Conservation (phyloP, 2,888 invertebrate genomes). For the Ormyrus pomaceus region DNA sequence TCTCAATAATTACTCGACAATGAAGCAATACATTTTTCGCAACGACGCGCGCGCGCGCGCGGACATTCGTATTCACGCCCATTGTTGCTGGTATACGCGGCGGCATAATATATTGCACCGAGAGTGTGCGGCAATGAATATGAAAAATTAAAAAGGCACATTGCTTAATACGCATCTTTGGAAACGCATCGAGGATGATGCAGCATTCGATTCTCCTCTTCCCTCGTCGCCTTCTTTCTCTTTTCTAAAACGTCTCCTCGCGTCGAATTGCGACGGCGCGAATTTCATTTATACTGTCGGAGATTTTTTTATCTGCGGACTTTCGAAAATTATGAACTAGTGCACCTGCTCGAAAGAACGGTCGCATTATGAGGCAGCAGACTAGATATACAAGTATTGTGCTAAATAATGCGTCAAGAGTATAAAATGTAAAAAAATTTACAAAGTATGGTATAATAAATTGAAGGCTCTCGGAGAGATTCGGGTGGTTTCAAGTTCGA, state of each 20-base stretch:
- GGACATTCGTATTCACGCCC: not conserved
- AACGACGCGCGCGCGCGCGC: not conserved
- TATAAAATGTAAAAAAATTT: too few species aligned
- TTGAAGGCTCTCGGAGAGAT: too few species aligned
- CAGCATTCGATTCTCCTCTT: conserved; percentile 20
- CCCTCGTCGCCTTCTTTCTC: conserved; percentile 7
- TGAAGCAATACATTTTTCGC: not conserved
- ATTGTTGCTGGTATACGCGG: not conserved
- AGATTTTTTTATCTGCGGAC: too few species aligned
- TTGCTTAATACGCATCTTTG: conserved; percentile 55
- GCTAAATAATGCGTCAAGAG: too few species aligned
- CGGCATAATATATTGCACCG: conserved; percentile 28
- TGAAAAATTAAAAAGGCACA: conserved; percentile 30
- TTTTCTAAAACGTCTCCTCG: not conserved
- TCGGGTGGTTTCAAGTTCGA: too few species aligned
- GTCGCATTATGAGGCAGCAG: too few species aligned
- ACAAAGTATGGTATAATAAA: too few species aligned
- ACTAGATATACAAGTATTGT: too few species aligned
- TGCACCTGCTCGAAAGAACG: too few species aligned
- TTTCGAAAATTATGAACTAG: too few species aligned
- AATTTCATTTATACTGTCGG: too few species aligned
- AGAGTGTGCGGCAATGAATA: conserved; percentile 7
- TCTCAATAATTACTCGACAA: not conserved
- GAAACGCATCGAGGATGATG: conserved; percentile 50
- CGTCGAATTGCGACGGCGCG: too few species aligned